Percentiles rank a stretch among this genome's conserved stretches.
Conservation (phyloP, 2,113 vertebrate genomes). For the Serinus canaria region DNA sequence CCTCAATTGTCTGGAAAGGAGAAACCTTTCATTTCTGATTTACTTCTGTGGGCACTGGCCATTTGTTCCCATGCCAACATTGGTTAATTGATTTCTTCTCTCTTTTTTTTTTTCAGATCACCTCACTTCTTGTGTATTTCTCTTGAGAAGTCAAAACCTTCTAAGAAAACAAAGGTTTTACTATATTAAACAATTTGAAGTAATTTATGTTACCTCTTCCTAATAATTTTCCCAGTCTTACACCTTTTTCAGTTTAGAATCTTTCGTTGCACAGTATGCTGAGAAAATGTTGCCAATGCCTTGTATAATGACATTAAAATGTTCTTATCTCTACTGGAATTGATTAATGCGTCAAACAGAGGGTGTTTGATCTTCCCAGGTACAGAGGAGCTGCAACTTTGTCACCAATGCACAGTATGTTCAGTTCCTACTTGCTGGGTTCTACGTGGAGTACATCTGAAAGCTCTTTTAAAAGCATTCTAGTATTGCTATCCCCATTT, state of each 20-base stretch:
- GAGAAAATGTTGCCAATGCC: neutral
- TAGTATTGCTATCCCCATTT: neutral
- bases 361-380: constrained; percentile 13
- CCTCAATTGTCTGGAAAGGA: neutral
- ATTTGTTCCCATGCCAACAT: neutral
- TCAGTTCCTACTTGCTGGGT: neutral
- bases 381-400: neutral
- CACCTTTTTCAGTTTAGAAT: neutral
- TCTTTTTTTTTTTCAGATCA: neutral
- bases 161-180: neutral
- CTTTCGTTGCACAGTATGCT: neutral
- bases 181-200: neutral
- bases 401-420: neutral
- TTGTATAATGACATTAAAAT: neutral
- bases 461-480: neutral
- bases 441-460: neutral
- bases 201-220: neutral
- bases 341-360: neutral
- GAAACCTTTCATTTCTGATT: neutral
- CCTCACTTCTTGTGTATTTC: neutral
- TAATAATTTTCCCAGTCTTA: neutral
- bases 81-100: neutral
- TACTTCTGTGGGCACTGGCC: neutral
- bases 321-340: constrained; percentile 3
- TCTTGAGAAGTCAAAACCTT: neutral